Percentiles rank a stretch among this genome's conserved stretches.
Conservation (phyloP, 1,140 invertebrate genomes). For the Stenopsyche tienmushanensis region DNA sequence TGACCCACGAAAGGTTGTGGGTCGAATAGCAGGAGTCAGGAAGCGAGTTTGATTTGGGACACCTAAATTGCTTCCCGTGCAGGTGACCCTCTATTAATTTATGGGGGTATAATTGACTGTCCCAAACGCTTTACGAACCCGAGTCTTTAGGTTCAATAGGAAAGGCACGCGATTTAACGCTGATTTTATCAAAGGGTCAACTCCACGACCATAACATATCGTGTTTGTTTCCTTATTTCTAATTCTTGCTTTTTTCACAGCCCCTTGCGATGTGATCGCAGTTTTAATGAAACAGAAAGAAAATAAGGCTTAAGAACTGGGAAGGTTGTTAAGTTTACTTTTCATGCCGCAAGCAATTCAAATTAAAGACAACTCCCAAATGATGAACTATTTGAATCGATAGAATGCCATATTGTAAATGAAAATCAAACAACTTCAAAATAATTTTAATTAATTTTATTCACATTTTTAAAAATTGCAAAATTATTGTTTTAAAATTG, state of each 20-base stretch:
- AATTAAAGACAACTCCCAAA: too few relatives aligned
- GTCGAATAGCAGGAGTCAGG: slow-evolving; percentile 8
- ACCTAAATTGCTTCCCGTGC: slow-evolving; percentile 23
- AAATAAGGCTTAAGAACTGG: too few relatives aligned
- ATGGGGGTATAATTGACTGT: slow-evolving; percentile 26
- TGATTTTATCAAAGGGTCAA: slow-evolving; percentile 11
- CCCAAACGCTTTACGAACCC: neutral
- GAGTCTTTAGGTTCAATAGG: neutral
- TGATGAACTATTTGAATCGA: too few relatives aligned
- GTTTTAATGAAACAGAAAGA: neutral
- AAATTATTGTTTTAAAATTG: too few relatives aligned
- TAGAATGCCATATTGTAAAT: too few relatives aligned
- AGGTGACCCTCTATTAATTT: slow-evolving; percentile 36
- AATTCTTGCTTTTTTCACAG: too few relatives aligned
- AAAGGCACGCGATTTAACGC: slow-evolving; percentile 24
- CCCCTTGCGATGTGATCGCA: neutral
- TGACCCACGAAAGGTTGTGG: slow-evolving; percentile 11
- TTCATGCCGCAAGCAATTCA: neutral
- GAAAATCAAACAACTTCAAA: too few relatives aligned
- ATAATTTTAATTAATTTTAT: too few relatives aligned
- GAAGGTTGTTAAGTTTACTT: neutral
- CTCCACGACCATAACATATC: slow-evolving; percentile 1
- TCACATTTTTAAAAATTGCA: too few relatives aligned
- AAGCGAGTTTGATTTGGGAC: slow-evolving; percentile 22
- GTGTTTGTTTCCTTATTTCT: neutral